Conservation (phyloP, 2,797 vertebrate genomes). For the Neopelma chrysocephalum region DNA sequence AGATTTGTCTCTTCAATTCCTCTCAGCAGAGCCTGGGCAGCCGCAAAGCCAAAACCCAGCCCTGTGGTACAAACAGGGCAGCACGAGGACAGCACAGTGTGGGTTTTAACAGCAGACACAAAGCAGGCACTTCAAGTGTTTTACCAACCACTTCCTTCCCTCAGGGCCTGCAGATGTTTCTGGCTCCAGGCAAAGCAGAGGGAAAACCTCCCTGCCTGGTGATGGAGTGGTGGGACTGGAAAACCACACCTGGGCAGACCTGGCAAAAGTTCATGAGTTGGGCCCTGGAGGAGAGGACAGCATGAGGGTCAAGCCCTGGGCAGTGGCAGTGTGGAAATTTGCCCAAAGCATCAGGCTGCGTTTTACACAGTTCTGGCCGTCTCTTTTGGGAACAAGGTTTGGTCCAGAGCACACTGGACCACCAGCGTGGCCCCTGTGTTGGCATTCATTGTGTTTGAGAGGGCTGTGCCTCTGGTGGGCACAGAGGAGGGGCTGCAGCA, state of each 20-base stretch:
- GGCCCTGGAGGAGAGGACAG: not conserved
- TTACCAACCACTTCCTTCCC: not conserved
- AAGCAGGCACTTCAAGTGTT: not conserved
- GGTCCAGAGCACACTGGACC: rapidly evolving
- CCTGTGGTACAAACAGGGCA: not conserved
- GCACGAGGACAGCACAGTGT: rapidly evolving
- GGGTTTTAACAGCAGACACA: not conserved
- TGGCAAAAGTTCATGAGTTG: not conserved
- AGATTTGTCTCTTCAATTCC: not conserved
- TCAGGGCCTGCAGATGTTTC: not conserved
- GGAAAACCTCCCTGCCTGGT: not conserved
- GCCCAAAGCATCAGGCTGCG: not conserved
- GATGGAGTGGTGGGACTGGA: not conserved
- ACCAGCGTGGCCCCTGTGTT: not conserved
- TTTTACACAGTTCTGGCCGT: not conserved
- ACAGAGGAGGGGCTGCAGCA: not conserved
- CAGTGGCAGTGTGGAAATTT: not conserved
- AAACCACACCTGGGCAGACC: not conserved
- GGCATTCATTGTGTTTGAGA: not conserved
- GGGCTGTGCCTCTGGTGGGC: not conserved
- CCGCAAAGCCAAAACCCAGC: not conserved
- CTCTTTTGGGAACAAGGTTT: not conserved
- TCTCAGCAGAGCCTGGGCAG: not conserved
- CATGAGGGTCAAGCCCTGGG: no score
- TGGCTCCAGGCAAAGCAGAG: not conserved